Percentiles rank a stretch among this genome's conserved stretches.
Evolutionary conservation across 2,888 invertebrate species (phyloP).

Genomic region (Ischnura elegans): DNA sequence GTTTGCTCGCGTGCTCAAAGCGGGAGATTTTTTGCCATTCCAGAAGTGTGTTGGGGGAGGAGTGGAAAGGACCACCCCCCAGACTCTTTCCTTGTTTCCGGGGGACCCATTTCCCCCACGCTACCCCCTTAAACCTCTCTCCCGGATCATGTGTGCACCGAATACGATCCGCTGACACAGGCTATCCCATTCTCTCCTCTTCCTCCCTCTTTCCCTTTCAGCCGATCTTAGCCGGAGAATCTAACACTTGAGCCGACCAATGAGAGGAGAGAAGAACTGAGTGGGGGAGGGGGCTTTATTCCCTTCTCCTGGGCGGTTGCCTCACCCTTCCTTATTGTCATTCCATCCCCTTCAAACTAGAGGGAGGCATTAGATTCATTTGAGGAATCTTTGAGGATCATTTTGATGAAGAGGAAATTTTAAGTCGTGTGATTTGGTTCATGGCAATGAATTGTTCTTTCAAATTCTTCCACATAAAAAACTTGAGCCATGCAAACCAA

Average conservation of each 20-base stretch:
- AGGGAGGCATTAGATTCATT: too few species aligned
- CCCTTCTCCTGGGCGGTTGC: background rate
- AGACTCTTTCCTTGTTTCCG: background rate
- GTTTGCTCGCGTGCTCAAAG: conserved; percentile 35
- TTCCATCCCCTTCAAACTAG: background rate
- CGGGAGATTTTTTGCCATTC: background rate
- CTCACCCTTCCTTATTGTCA: background rate
- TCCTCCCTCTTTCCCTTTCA: background rate
- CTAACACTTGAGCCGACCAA: conserved; percentile 12
- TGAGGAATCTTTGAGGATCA: too few species aligned
- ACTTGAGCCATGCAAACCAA: too few species aligned
- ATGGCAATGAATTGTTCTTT: too few species aligned
- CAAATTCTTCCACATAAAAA: too few species aligned
- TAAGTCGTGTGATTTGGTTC: too few species aligned
- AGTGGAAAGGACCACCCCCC: background rate
- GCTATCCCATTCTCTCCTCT: background rate
- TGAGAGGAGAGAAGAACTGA: too few species aligned
- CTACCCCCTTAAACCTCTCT: background rate
- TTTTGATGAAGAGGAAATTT: too few species aligned
- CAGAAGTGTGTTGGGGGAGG: background rate
- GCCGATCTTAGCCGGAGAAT: background rate
- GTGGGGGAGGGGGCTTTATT: background rate
- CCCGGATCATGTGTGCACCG: background rate
- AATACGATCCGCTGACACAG: conserved; percentile 21
- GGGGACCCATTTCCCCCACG: background rate